Evolutionary conservation across 2,113 vertebrate genomes (phyloP), one percentile per base, ranked within the genome.

Genomic region (Lichenostomus cassidix): DNA sequence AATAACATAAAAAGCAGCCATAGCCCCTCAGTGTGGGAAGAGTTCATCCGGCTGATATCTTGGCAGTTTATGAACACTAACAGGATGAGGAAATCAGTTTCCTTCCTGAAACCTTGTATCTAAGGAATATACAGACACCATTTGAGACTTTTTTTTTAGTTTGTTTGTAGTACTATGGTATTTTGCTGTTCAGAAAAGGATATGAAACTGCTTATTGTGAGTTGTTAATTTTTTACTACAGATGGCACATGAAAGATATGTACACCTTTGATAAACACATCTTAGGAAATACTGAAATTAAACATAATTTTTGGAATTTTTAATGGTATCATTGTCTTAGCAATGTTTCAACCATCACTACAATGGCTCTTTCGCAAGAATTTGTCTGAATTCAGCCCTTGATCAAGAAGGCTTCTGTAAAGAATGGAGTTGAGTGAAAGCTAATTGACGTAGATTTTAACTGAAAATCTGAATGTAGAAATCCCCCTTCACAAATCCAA

Each of bases 61-160:
- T 94, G 94, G 91, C 96, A 89, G 94, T 83, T 92, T 49, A 73
- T 80, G 92, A 80, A 75, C 83, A 79, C 83, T 59, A 92, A 96
- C 97, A 97, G 97, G 97, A 97, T 97, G 97, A 97, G 98, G 98
- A 98, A 98, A 97, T 97, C 92, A 91, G 95, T 91, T 98, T 98
- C 98, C 98, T 98, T 99, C 98, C 98, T 98, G 97, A 95, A 96
- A 84, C 92, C 88, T 97, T 92, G 83, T 94, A 86, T 96, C 96
- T 96, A 95, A 96, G 91, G 92, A 96, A 83, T 92, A 95, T 92
- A 89, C 75, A 85, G 95, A 96, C 80, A 94, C 92, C 87, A 75
- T 91, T 94, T 41, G 68, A 95, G 73, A 69, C 14, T 14, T 35
- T 67, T 71, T 52, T 52, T 52, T 60, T 25, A n/a, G 37, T 89